These are phyloP conservation scores for Syrmaticus mikado DNA, from an alignment of 2,113 vertebrate genomes.

Conservation along the genomic window DNA sequence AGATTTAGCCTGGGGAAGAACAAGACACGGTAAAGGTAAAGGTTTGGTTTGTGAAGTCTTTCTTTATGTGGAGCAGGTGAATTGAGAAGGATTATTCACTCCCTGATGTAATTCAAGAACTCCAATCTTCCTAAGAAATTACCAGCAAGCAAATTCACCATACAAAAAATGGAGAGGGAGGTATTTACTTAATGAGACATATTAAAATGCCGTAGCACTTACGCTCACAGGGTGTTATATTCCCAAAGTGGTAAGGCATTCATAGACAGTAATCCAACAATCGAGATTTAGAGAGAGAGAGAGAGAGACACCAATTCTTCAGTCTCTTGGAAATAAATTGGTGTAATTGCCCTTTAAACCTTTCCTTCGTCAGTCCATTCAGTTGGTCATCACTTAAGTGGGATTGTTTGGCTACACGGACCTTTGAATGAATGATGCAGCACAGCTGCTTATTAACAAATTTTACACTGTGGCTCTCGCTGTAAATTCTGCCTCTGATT, in stretches of 20 bases:
- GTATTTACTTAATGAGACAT: background rate
- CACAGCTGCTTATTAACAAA: background rate
- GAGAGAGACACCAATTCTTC: background rate
- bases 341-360: background rate
- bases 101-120: background rate
- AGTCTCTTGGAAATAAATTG: background rate
- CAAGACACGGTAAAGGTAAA: background rate
- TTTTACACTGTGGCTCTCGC: background rate
- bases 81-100: background rate
- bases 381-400: background rate
- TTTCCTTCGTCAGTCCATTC: background rate
- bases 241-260: background rate
- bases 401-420: background rate
- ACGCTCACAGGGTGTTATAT: background rate
- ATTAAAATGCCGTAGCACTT: background rate
- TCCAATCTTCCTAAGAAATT: background rate
- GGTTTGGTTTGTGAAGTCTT: background rate
- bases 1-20: background rate
- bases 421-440: background rate
- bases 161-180: background rate
- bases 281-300: background rate
- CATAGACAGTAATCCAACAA: background rate
- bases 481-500: background rate
- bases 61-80: background rate
- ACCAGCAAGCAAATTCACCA: background rate